Base-by-base conservation (phyloP, 2,797 vertebrate species). In the Neoniphon sammara region DNA sequence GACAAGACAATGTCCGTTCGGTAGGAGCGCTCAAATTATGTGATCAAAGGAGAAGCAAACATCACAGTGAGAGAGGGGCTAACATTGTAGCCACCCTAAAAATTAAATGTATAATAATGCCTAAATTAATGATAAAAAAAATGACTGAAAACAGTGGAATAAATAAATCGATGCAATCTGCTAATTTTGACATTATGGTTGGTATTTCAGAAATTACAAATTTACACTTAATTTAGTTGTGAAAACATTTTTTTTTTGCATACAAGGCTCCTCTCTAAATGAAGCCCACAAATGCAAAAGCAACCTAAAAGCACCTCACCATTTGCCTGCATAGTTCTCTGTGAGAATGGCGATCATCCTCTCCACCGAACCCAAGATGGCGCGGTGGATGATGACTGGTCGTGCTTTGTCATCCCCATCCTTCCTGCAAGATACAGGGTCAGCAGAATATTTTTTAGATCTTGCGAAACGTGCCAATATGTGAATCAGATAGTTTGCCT, bases 301-400 rank as follows among this genome's bases (percentile, higher is more conserved):
- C 1, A n/a, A 52, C 2, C 17, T 17, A 49, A 88, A 49, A 34
- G 42, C 20, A 18, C 8, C 93, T 80, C 87, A 98, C 98, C 98
- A 99, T 93, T 97, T 98, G 7, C 97, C 98, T 15, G 95, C 95
- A 12, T 96, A 98, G 91, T 97, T 97, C 91, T 99, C 98, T 0
- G 95, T 96, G 58, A 99, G 95, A 86, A 99, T 97, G 80, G 97
- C 97, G 52, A 97, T 95, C 97, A 99, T 98, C 78, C 97, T 95
- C 91, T 99, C 98, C 83, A 99, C 93, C 0, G 97, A 98, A 56
- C 97, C 98, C 91, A 99, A 42, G 82, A 98, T 91, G 72, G 97
- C 97, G n/a, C 96, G 95, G 61, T 99, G 98, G 91, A 99, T 98
- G 88, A 99, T 98, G 83, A 99, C 96, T 0, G 97, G 97, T 17